These are phyloP conservation scores for Urocyon cinereoargenteus DNA, from an alignment of 2,797 vertebrate genomes.

Conservation along the genomic window DNA sequence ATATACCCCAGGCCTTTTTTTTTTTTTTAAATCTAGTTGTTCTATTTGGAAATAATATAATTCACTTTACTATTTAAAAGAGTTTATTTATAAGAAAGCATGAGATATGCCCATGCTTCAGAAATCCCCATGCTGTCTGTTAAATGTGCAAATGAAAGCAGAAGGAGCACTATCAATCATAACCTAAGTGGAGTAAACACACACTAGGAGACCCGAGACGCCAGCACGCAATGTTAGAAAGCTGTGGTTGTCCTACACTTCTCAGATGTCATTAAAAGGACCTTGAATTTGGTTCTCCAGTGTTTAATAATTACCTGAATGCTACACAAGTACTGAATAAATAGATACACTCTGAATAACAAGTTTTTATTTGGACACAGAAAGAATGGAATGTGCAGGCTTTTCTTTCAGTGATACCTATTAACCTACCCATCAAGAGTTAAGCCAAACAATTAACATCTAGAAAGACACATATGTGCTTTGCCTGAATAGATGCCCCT, in stretches of 20 bases:
- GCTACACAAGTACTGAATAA: slow-evolving; percentile 29
- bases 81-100: slow-evolving; percentile 14
- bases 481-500: background rate
- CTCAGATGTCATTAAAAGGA: slow-evolving; percentile 31
- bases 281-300: slow-evolving; percentile 41
- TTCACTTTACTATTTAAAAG: slow-evolving; percentile 26
- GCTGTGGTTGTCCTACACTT: background rate
- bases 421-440: background rate
- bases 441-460: slow-evolving; percentile 42
- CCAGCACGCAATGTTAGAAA: background rate
- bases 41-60: background rate
- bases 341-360: slow-evolving; percentile 56
- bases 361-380: slow-evolving; percentile 30
- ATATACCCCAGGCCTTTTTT: background rate
- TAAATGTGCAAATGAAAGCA: slow-evolving; percentile 25
- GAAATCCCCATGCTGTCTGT: background rate
- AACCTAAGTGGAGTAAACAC: background rate
- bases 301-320: slow-evolving; percentile 27
- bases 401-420: slow-evolving; percentile 19
- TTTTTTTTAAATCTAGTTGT: background rate
- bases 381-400: background rate
- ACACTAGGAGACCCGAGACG: background rate
- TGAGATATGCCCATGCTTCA: background rate
- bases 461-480: background rate
- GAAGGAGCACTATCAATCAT: background rate